Evolutionary conservation across 2,888 invertebrate species (phyloP).

Genomic region (Polyommatus icarus): DNA sequence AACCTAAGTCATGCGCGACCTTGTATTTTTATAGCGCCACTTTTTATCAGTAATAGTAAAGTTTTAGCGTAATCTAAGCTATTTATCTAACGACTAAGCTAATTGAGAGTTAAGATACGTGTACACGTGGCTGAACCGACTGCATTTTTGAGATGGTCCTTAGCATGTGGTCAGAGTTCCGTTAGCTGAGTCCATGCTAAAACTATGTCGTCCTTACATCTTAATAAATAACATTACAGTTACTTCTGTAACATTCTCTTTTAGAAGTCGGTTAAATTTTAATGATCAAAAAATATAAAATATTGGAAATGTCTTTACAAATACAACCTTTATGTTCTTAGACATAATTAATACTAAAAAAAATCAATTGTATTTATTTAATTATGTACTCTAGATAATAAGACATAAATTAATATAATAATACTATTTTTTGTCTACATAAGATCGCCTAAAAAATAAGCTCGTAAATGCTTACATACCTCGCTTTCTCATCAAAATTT

Average conservation of each 20-base stretch:
- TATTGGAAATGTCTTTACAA: too few species aligned
- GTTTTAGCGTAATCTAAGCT: neutral
- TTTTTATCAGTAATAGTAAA: neutral
- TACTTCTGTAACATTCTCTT: too few species aligned
- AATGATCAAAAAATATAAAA: too few species aligned
- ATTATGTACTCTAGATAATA: too few species aligned
- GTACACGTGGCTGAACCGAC: neutral
- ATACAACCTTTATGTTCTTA: too few species aligned
- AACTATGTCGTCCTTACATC: conserved; percentile 9
- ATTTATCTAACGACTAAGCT: neutral
- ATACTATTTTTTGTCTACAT: too few species aligned
- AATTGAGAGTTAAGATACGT: conserved; percentile 7
- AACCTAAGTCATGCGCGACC: neutral
- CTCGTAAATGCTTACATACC: neutral
- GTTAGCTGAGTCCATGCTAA: conserved; percentile 3
- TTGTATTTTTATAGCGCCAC: neutral
- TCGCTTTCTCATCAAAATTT: neutral
- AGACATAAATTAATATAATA: too few species aligned
- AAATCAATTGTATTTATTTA: too few species aligned
- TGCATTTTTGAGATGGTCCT: conserved; percentile 17
- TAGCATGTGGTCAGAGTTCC: conserved; percentile 10
- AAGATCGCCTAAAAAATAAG: too few species aligned
- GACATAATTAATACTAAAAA: too few species aligned
- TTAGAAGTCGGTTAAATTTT: too few species aligned
- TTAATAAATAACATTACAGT: neutral